Conservation (phyloP, 1,140 invertebrate genomes). For the Neuroterus valhalla region DNA sequence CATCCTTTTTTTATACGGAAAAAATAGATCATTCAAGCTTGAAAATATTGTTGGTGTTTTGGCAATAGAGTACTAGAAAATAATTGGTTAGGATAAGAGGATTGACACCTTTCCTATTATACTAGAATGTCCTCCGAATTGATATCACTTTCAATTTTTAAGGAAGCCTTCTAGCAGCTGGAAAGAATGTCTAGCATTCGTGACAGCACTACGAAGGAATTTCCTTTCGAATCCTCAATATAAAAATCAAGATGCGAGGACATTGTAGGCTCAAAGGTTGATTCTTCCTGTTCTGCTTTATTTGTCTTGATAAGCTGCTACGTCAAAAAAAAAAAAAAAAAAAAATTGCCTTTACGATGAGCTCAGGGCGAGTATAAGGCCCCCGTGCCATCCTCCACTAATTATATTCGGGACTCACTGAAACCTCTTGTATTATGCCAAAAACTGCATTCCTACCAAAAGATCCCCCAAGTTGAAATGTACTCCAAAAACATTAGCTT, state of each 20-base stretch:
- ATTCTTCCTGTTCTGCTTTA: slow-evolving; percentile 50
- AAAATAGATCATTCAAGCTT: too few species aligned
- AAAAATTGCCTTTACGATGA: slow-evolving; percentile 28
- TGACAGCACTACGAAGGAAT: slow-evolving; percentile 67
- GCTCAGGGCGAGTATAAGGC: slow-evolving; percentile 22
- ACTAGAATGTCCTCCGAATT: slow-evolving; percentile 52
- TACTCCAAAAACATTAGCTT: too few species aligned
- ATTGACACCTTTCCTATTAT: slow-evolving; percentile 48
- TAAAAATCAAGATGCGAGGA: slow-evolving; percentile 61
- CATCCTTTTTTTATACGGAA: too few species aligned
- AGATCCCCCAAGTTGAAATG: too few species aligned
- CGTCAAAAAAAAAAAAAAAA: slow-evolving; percentile 8
- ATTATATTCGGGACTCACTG: slow-evolving; percentile 30
- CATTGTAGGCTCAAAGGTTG: slow-evolving; percentile 62
- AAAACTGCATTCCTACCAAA: neutral
- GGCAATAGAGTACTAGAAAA: neutral
- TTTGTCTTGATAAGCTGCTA: slow-evolving; percentile 44
- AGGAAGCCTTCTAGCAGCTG: slow-evolving; percentile 56
- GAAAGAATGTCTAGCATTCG: slow-evolving; percentile 63
- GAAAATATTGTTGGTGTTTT: neutral
- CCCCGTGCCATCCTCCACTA: slow-evolving; percentile 16
- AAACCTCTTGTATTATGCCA: slow-evolving; percentile 31
- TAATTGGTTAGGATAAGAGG: slow-evolving; percentile 45
- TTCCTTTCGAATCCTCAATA: slow-evolving; percentile 66
- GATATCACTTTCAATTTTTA: slow-evolving; percentile 66